Conservation (phyloP, 1,140 invertebrate genomes). For the Macrocentrus cingulum region DNA sequence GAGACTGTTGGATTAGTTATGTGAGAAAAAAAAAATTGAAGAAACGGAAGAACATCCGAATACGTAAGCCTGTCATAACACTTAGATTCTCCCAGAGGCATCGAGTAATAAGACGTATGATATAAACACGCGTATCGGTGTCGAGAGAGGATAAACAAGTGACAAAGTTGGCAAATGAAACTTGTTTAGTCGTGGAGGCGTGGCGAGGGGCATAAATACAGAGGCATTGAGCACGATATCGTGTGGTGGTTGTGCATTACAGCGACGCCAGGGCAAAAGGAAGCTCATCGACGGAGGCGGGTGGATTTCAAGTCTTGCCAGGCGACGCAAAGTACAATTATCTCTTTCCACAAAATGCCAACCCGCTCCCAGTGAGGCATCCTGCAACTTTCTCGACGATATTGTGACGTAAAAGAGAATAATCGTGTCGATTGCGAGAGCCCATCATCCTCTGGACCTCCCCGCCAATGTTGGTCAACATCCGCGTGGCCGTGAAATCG, state of each 20-base stretch:
- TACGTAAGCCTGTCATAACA: slow-evolving; percentile 50
- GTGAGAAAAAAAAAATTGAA: slow-evolving; percentile 47
- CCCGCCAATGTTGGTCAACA: neutral
- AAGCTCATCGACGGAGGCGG: too few species aligned
- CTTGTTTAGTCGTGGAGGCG: too few species aligned
- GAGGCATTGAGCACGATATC: too few species aligned
- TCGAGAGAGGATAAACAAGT: too few species aligned
- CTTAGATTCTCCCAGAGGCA: too few species aligned
- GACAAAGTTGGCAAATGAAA: too few species aligned
- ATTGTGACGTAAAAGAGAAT: slow-evolving; percentile 1
- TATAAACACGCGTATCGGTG: neutral
- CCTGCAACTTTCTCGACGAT: slow-evolving; percentile 2
- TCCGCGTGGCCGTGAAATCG: neutral
- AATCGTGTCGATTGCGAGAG: neutral
- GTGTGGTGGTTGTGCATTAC: too few species aligned
- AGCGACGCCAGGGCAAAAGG: too few species aligned
- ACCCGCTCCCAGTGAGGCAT: slow-evolving; percentile 1
- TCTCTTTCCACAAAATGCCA: slow-evolving; percentile 4
- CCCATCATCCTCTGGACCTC: neutral
- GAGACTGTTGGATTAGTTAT: slow-evolving; percentile 34
- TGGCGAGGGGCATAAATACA: too few species aligned
- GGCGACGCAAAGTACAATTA: slow-evolving; percentile 1
- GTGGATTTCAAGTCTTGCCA: too few species aligned
- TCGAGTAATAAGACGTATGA: too few species aligned
- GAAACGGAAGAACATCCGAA: slow-evolving; percentile 53